These are phyloP conservation scores for Sphecodes monilicornis DNA, from an alignment of 2,888 invertebrate genomes.

Conservation along the genomic window DNA sequence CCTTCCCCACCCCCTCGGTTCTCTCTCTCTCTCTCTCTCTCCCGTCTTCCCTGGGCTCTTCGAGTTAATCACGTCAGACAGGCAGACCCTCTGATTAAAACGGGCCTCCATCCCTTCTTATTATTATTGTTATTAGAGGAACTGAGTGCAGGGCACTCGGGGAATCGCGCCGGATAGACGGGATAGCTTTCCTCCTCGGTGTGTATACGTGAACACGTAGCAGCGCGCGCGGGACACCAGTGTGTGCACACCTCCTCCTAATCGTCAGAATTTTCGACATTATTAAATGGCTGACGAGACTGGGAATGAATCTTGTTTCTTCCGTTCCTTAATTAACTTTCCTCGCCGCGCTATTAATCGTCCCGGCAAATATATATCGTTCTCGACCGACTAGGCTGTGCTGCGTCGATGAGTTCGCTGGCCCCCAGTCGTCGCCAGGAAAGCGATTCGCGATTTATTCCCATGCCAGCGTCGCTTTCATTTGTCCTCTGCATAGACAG, in stretches of 20 bases:
- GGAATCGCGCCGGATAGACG: conserved; percentile 60
- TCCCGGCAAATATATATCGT: conserved; percentile 4
- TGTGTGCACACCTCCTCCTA: conserved; percentile 57
- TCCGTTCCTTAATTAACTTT: conserved; percentile 75
- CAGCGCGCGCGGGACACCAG: neutral
- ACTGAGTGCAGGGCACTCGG: conserved; percentile 65
- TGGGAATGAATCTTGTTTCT: conserved; percentile 72
- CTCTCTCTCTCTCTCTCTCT: neutral
- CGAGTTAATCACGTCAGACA: conserved; percentile 81
- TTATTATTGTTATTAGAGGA: conserved; percentile 79
- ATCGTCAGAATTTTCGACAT: conserved; percentile 74
- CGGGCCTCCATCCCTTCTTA: conserved; percentile 76
- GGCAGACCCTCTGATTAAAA: conserved; percentile 81
- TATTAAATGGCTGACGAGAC: conserved; percentile 77
- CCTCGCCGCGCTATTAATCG: conserved; percentile 67
- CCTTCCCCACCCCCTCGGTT: conserved; percentile 46
- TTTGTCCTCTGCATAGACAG: neutral
- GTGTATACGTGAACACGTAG: neutral
- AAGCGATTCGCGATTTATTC: conserved; percentile 14
- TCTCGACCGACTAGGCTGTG: neutral
- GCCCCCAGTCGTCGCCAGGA: neutral
- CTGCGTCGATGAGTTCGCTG: neutral
- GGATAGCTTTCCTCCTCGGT: conserved; percentile 31
- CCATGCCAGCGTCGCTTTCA: neutral
- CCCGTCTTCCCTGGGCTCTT: conserved; percentile 62